These are phyloP conservation scores for Vireo altiloquus DNA, from an alignment of 2,113 vertebrate species.

Conservation along the genomic window DNA sequence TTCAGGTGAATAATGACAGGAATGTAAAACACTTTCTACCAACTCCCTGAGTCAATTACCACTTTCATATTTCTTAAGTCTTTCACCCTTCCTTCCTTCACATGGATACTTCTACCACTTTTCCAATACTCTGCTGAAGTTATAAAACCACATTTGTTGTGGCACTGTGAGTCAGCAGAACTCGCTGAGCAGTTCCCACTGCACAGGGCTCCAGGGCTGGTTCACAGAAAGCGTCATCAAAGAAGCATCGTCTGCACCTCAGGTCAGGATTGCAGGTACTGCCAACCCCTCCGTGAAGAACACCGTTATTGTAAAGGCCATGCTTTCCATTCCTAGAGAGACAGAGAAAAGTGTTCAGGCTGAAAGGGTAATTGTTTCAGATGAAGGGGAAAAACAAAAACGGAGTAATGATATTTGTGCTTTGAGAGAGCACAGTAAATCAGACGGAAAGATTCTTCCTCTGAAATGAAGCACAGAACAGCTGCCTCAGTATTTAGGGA, in stretches of 20 bases:
- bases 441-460: not conserved
- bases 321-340: not conserved
- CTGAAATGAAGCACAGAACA: not conserved
- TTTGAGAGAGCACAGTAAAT: not conserved
- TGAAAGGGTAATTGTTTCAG: not conserved
- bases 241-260: not conserved
- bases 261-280: not conserved
- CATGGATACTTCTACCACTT: not conserved
- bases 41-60: not conserved
- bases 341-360: not conserved
- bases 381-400: not conserved
- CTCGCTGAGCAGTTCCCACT: not conserved
- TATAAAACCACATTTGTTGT: not conserved
- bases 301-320: not conserved
- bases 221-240: not conserved
- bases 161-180: conserved; percentile 39
- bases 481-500: not conserved
- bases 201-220: not conserved
- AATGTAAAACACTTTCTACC: not conserved
- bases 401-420: not conserved
- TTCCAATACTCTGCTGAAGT: not conserved
- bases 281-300: not conserved
- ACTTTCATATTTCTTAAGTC: not conserved
- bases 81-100: not conserved
- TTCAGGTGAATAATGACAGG: not conserved